Conservation (phyloP, 2,113 vertebrate species). For the Microcebus murinus region DNA sequence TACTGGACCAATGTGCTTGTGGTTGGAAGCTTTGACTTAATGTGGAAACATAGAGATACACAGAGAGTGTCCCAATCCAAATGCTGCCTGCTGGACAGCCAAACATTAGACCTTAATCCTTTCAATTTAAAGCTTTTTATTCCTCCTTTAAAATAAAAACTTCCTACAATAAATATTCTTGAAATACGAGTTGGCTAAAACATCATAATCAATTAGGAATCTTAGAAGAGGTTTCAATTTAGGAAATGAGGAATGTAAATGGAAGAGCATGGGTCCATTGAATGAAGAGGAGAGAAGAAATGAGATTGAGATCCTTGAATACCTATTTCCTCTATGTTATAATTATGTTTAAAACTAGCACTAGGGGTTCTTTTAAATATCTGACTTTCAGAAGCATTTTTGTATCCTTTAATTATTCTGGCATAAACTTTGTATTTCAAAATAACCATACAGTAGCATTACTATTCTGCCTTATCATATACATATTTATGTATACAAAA, state of each 20-base stretch:
- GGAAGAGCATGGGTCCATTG: neutral
- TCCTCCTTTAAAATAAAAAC: neutral
- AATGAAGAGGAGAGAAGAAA: neutral
- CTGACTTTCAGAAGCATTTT: neutral
- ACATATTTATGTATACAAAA: neutral
- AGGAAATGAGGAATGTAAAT: neutral
- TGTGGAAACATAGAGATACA: neutral
- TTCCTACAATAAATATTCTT: neutral
- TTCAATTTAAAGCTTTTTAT: neutral
- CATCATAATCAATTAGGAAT: neutral
- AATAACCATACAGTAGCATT: neutral
- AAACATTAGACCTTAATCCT: neutral
- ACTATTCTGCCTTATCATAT: neutral
- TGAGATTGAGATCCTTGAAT: accelerated
- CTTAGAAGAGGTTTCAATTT: neutral
- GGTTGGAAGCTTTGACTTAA: neutral
- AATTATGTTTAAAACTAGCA: neutral
- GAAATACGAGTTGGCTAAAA: neutral
- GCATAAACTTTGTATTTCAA: neutral
- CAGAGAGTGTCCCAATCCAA: neutral
- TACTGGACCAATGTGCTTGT: accelerated
- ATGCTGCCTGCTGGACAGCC: neutral
- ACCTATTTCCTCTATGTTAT: neutral
- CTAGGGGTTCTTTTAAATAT: neutral
- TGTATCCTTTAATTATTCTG: neutral